A percentile compares a stretch with the other conserved stretches of the same genome.
Evolutionary conservation across 2,113 vertebrate genomes (phyloP).

Genomic region (Clinocottus analis): DNA sequence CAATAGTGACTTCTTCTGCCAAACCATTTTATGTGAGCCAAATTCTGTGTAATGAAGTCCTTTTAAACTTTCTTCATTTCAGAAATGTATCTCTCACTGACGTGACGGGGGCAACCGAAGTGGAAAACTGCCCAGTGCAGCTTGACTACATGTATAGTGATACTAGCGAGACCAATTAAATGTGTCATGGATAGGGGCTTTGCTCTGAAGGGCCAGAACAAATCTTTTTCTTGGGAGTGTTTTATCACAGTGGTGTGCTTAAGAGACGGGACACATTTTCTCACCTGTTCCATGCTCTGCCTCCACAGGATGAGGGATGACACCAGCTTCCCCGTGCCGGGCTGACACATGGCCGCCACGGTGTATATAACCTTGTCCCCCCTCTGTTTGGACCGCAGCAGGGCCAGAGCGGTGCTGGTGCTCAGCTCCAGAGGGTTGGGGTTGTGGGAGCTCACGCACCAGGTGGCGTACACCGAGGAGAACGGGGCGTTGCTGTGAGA

Average conservation of each 20-base stretch:
- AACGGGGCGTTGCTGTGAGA: constrained; percentile 86
- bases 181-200: constrained; percentile 3
- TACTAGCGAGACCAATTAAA: not conserved
- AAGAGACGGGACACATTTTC: constrained; percentile 41
- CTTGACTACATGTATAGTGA: not conserved
- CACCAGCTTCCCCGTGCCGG: constrained; percentile 91
- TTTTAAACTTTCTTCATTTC: constrained; percentile 38
- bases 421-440: constrained; percentile 93
- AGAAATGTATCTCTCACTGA: constrained; percentile 18
- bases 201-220: not conserved
- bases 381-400: constrained; percentile 93
- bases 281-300: constrained; percentile 91
- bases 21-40: constrained; percentile 1
- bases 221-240: not conserved
- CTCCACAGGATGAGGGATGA: constrained; percentile 93
- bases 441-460: constrained; percentile 94
- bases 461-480: constrained; percentile 93
- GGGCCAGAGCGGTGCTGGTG: constrained; percentile 91
- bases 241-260: not conserved
- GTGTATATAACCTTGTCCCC: constrained; percentile 90
- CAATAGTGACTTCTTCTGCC: constrained; percentile 22
- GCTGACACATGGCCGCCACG: constrained; percentile 92
- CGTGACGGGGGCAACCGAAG: not conserved
- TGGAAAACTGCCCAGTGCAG: not conserved
- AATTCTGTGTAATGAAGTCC: constrained; percentile 13